Conservation (phyloP, 2,113 vertebrate species). For the Chloropsis hardwickii region DNA sequence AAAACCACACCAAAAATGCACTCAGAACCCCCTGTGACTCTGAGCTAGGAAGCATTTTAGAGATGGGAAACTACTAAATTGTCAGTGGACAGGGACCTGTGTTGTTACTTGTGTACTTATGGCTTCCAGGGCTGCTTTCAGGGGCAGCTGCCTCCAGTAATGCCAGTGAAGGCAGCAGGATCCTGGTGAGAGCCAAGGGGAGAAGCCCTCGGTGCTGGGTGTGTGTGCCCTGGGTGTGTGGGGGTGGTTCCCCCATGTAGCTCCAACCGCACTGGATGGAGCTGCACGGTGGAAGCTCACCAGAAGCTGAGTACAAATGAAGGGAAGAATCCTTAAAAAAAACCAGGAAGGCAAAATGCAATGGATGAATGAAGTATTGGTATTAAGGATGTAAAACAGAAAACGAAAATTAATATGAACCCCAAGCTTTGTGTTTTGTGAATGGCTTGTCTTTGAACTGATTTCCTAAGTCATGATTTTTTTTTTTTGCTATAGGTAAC, state of each 20-base stretch:
- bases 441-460: not conserved
- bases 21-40: not conserved
- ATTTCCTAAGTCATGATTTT: not conserved
- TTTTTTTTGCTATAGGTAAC: not conserved
- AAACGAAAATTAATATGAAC: not conserved
- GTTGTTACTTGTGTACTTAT: not conserved
- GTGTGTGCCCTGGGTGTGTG: not conserved
- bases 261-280: not conserved
- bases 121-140: conserved; percentile 24
- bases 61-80: not conserved
- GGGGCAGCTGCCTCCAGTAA: not conserved
- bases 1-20: not conserved
- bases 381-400: not conserved
- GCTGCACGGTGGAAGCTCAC: not conserved
- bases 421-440: not conserved
- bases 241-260: rapidly evolving
- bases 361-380: not conserved
- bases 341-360: not conserved
- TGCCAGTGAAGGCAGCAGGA: not conserved
- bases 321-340: not conserved
- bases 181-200: not conserved
- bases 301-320: not conserved
- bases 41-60: not conserved
- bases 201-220: rapidly evolving
- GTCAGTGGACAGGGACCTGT: not conserved